Percentiles rank a stretch among this genome's conserved stretches.
phyloP scores from a whole-genome alignment of 2,888 invertebrate species.

The Agriotes lineatus region DNA sequence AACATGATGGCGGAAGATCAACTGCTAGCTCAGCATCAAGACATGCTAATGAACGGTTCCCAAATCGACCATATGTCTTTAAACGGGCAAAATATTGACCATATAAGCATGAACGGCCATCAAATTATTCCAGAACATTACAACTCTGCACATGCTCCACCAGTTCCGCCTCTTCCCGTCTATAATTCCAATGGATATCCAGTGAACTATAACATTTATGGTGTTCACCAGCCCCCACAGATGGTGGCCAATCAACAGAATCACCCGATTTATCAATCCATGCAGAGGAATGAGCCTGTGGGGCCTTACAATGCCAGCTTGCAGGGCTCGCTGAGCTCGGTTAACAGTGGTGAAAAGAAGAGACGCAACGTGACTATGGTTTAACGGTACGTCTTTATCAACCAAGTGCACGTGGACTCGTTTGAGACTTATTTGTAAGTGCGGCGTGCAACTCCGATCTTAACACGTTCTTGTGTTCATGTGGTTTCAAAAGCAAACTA shows the following conservation, averaged over 20 bases:
- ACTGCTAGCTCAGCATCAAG: constrained; percentile 56
- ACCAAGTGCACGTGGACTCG: constrained; percentile 54
- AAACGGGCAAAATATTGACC: constrained; percentile 61
- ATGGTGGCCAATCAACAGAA: constrained; percentile 51
- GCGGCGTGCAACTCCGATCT: neutral
- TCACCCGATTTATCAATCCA: constrained; percentile 64
- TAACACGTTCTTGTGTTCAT: constrained; percentile 7
- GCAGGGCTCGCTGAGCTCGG: constrained; percentile 71
- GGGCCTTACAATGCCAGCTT: constrained; percentile 68
- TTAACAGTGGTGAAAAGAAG: constrained; percentile 70
- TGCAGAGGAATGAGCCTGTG: constrained; percentile 62
- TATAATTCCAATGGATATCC: constrained; percentile 64
- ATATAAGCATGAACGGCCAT: constrained; percentile 60
- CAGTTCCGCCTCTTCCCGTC: constrained; percentile 69
- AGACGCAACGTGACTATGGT: constrained; percentile 74
- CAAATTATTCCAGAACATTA: constrained; percentile 59
- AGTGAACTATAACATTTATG: constrained; percentile 65
- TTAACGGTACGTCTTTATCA: constrained; percentile 64
- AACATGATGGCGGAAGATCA: constrained; percentile 56
- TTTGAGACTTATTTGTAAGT: constrained; percentile 51
- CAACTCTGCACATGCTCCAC: constrained; percentile 58
- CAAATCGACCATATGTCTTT: constrained; percentile 60
- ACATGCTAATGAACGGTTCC: constrained; percentile 55
- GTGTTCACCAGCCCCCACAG: constrained; percentile 61
- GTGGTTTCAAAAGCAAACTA: constrained; percentile 3